Evolutionary conservation across 2,797 vertebrate species (phyloP).

Genomic region (Brotula barbata): DNA sequence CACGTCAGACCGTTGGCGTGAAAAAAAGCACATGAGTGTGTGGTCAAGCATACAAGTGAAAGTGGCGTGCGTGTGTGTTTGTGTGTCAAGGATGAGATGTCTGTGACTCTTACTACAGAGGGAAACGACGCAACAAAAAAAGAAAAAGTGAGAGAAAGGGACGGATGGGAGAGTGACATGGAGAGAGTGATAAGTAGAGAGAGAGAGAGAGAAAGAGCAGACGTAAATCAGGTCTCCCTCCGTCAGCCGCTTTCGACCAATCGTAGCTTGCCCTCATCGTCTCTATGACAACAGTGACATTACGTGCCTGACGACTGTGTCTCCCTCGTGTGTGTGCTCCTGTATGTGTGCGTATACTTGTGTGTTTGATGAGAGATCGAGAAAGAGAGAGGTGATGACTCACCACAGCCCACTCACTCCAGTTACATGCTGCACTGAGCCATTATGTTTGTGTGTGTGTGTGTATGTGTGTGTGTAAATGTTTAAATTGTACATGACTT

Average conservation of each 20-base stretch:
- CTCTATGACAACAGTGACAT: slow-evolving; percentile 81
- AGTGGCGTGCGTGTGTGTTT: neutral
- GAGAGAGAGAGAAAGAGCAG: slow-evolving; percentile 28
- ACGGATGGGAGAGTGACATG: slow-evolving; percentile 2
- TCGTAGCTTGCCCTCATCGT: slow-evolving; percentile 47
- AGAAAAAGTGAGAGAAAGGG: slow-evolving; percentile 4
- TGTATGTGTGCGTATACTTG: slow-evolving; percentile 37
- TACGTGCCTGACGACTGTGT: slow-evolving; percentile 70
- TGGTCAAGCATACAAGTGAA: neutral
- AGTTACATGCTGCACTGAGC: slow-evolving; percentile 17
- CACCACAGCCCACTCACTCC: slow-evolving; percentile 50
- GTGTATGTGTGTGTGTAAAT: neutral
- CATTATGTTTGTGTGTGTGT: slow-evolving; percentile 1
- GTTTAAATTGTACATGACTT: no score
- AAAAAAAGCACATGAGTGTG: neutral
- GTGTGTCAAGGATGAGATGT: neutral
- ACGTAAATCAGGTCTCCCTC: slow-evolving; percentile 69
- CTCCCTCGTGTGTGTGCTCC: slow-evolving; percentile 52
- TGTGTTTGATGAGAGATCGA: slow-evolving; percentile 41
- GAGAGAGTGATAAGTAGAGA: slow-evolving; percentile 18
- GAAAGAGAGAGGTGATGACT: slow-evolving; percentile 66
- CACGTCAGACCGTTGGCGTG: neutral
- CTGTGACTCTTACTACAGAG: neutral
- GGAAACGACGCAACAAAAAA: slow-evolving; percentile 5
- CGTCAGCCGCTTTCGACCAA: slow-evolving; percentile 64